Percentiles rank a stretch among this genome's conserved stretches.
These are phyloP conservation scores for Tursiops truncatus DNA, from an alignment of 2,113 vertebrate genomes.

Conservation along the genomic window DNA sequence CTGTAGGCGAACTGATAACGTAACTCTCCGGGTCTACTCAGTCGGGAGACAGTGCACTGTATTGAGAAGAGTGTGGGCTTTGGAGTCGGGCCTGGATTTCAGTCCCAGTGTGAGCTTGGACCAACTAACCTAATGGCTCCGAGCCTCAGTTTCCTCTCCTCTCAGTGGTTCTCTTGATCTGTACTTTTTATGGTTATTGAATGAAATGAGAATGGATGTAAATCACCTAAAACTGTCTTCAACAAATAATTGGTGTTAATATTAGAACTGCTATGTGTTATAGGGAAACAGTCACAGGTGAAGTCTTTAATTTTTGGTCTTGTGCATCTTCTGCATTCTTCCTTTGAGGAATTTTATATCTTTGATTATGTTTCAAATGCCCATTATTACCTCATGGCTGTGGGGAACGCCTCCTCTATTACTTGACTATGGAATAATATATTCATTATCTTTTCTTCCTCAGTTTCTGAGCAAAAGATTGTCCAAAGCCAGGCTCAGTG, in stretches of 20 bases:
- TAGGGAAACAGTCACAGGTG: not conserved
- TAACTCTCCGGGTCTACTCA: not conserved
- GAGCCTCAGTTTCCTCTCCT: not conserved
- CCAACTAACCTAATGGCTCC: not conserved
- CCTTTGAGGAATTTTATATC: not conserved
- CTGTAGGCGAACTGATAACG: accelerated
- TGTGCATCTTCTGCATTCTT: not conserved
- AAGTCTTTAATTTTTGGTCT: not conserved
- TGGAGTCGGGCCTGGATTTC: not conserved
- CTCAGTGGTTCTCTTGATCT: not conserved
- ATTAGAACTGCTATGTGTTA: not conserved
- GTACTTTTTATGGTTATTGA: not conserved
- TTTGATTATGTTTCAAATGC: not conserved
- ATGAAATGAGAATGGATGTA: not conserved
- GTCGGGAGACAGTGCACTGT: accelerated
- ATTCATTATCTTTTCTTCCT: slow-evolving; percentile 17
- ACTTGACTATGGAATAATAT: not conserved
- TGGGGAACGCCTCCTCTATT: not conserved
- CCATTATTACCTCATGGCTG: not conserved
- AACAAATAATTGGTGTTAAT: not conserved
- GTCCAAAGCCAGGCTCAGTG: slow-evolving; percentile 65
- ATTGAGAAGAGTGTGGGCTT: not conserved
- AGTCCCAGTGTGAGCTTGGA: not conserved
- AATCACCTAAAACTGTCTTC: not conserved
- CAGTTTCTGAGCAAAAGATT: slow-evolving; percentile 87